Base-by-base conservation (phyloP, 2,888 invertebrate genomes). In the Brenthis hecate region DNA sequence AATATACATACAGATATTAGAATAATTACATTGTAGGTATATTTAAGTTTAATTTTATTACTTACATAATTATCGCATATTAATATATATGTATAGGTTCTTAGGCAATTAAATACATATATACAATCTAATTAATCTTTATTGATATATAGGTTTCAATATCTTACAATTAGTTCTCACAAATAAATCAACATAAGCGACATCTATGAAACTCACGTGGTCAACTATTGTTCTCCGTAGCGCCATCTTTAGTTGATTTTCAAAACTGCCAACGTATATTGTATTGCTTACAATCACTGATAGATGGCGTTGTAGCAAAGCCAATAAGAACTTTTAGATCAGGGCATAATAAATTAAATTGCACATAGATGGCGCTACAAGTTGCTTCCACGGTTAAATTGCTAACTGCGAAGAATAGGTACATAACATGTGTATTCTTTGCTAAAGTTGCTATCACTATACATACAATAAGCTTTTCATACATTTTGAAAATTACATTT, bases 281-380 rank as follows among this genome's bases (percentile, higher is more conserved):
- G 0, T 47, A 3, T 28, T 28, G 47, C 1, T 14, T n/a, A 0
- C 48, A 19, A 53, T 2, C 0, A 11, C 0, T 8, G 36, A 36
- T 54, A 66, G 66, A 55, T 60, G 60, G 19, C 60, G 54, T 13
- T 66, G 28, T 13, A 32, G 1, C 3, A 6, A 16, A n/a, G 1
- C 11, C 19, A 36, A 1, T 19, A 8, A 5, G n/a, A 47, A 14
- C 13, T 6, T 53, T 60, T 32, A 13, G 5, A 23, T 4, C 11
- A n/a, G 43, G 43, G 0, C 13, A 47, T 6, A 47, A 13, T 23
- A 16, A n/a, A 23, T 28, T 47, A 64, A 14, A 3, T 3, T 0
- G 11, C 2, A 14, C 5, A 60, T 13, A 60, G 60, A 60, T 60
- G 50, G 60, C 60, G 60, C 16, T 28, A 14, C 13, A 28, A 13